phyloP scores from a whole-genome alignment of 2,113 vertebrate genomes.

The Cochlearius cochlearius region DNA sequence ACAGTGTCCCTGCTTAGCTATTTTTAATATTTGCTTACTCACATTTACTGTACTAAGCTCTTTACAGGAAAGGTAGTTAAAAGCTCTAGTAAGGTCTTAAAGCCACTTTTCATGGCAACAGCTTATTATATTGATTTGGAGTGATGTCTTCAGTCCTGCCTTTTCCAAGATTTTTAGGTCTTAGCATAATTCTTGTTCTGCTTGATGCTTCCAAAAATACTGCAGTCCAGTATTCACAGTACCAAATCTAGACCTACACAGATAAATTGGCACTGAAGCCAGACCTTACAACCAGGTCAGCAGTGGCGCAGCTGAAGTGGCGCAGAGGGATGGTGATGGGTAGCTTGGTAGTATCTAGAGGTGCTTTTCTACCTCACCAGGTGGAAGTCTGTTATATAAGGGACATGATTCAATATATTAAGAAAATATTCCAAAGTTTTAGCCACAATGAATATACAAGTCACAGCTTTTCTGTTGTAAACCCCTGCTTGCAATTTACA shows the following conservation, averaged over 20 bases:
- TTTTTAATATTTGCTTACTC: constrained; percentile 62
- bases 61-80: constrained; percentile 30
- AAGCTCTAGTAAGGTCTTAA: background rate
- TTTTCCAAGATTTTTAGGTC: background rate
- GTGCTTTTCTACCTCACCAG: background rate
- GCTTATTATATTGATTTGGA: background rate
- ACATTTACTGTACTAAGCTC: constrained; percentile 23
- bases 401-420: fast-evolving
- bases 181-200: background rate
- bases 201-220: background rate
- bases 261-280: fast-evolving
- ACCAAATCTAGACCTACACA: fast-evolving
- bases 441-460: background rate
- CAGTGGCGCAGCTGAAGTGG: background rate
- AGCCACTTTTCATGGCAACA: background rate
- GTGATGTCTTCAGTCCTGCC: background rate
- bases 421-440: background rate
- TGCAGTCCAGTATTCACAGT: background rate
- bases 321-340: background rate
- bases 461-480: background rate
- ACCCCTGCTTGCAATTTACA: fast-evolving
- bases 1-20: background rate
- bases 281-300: background rate
- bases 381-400: background rate
- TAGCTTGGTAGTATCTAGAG: background rate